These are phyloP conservation scores for Drosophila histrio DNA, from an alignment of 2,888 invertebrate genomes.

Conservation along the genomic window DNA sequence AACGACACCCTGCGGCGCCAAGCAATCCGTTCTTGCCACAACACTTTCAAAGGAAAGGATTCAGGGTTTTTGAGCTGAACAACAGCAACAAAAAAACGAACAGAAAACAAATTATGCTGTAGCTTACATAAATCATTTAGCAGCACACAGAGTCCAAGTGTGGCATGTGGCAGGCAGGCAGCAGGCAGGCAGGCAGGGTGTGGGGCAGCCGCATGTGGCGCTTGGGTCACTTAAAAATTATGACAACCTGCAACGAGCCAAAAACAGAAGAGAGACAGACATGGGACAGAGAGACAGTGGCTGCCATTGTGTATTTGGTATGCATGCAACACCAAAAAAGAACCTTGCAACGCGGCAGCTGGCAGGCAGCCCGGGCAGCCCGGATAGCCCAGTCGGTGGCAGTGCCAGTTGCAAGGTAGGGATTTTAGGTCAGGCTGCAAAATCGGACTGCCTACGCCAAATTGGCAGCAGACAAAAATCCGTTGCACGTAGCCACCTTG, in stretches of 20 bases:
- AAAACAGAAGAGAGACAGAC: conserved; percentile 30
- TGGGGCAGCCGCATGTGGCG: conserved; percentile 42
- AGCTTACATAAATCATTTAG: conserved; percentile 69
- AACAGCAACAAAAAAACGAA: conserved; percentile 5
- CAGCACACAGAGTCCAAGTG: conserved; percentile 4
- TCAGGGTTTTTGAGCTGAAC: conserved; percentile 9
- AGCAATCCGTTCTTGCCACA: conserved; percentile 27
- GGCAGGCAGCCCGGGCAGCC: conserved; percentile 51
- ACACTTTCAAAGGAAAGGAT: neutral
- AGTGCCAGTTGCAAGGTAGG: conserved; percentile 4
- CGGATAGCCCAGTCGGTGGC: too few relatives aligned
- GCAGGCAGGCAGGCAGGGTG: neutral
- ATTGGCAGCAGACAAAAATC: conserved; percentile 64
- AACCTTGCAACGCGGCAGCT: conserved; percentile 52
- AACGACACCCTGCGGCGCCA: conserved; percentile 57
- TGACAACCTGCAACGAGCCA: conserved; percentile 66
- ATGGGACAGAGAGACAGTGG: neutral
- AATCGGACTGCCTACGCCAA: conserved; percentile 62
- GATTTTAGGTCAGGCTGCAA: conserved; percentile 29
- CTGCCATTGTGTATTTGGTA: conserved; percentile 43
- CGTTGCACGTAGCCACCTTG: conserved; percentile 49
- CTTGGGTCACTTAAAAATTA: conserved; percentile 76
- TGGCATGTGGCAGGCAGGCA: conserved; percentile 11
- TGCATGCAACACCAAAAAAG: conserved; percentile 42
- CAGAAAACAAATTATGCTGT: conserved; percentile 58